Evolutionary conservation across 2,797 vertebrate genomes (phyloP), one percentile per base, ranked within the genome.

Genomic region (Phrynocephalus forsythii): DNA sequence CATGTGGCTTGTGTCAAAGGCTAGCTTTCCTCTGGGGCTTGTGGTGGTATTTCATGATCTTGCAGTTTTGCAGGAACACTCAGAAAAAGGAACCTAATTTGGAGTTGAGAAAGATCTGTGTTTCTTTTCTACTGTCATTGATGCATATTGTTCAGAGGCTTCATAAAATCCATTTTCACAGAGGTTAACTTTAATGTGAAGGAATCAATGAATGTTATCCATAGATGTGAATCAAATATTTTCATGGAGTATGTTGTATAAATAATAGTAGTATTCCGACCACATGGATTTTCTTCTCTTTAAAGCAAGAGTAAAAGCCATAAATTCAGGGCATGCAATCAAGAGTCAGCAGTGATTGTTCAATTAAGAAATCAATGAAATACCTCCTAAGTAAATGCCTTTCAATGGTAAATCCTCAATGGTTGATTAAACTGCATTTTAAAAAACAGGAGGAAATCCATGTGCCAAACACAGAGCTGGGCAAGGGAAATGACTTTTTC

Each of bases 291-390:
- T 20, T 13, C 72, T 90, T 82, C n/a, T 72, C 84, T 63, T 88
- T 87, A 66, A 79, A 44, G n/a, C 86, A 78, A 86, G 73, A 79
- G 1, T 80, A 71, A 87, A 86, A 60, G 11, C 20, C 24, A 7
- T 48, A 52, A 67, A 88, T 85, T 79, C 56, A 30, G 26, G 48
- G 48, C 2, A n/a, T 0, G 0, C 86, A 75, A 82, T 86, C 90
- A 92, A 91, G 66, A 90, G 26, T 66, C 10, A 88, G 10, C 50
- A 86, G 90, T 77, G 87, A 91, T 6, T 93, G 52, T 85, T 93
- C 84, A 90, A 84, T 94, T 93, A 95, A 90, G 44, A 92, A 78
- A 95, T 95, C 93, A 82, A 44, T 95, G 92, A 88, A 38, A 84
- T 63, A 33, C 71, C 82, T 92, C 77, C 92, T 80, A 76, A 50